Evolutionary conservation across 2,113 vertebrate genomes (phyloP).

Genomic region (Panthera leo): DNA sequence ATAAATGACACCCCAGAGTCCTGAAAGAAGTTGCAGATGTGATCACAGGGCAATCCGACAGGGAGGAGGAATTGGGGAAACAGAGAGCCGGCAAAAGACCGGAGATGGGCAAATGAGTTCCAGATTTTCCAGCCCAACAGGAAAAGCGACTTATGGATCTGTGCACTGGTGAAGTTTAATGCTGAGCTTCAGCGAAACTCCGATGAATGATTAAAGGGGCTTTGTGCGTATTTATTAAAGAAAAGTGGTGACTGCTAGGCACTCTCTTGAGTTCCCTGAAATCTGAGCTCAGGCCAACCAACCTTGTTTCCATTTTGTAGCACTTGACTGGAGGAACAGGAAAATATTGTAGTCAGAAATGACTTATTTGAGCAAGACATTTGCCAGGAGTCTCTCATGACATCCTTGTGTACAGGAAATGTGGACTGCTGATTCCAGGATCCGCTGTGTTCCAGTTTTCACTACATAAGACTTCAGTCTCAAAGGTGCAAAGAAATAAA

Average conservation of each 20-base stretch:
- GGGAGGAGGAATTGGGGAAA: neutral
- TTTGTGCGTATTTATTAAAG: neutral
- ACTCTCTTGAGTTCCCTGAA: neutral
- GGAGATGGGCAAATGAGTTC: conserved; percentile 59
- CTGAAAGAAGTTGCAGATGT: conserved; percentile 59
- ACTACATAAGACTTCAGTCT: neutral
- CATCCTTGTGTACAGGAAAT: neutral
- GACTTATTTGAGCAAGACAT: neutral
- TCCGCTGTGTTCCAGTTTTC: neutral
- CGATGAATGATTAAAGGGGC: conserved; percentile 14
- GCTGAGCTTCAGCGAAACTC: neutral
- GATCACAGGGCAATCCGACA: neutral
- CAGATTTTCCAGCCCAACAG: conserved; percentile 48
- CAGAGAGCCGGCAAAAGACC: neutral
- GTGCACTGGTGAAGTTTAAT: neutral
- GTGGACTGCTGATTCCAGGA: neutral
- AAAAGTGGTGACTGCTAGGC: neutral
- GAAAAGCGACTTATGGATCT: neutral
- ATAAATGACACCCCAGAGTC: conserved; percentile 44
- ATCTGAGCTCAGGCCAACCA: neutral
- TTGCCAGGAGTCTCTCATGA: neutral
- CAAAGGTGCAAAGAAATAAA: neutral
- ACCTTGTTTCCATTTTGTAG: neutral
- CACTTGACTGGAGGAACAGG: neutral
- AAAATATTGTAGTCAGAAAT: neutral